Evolutionary conservation across 2,888 invertebrate genomes (phyloP), one percentile per base, ranked within the genome.

Genomic region (Melanchra persicariae): DNA sequence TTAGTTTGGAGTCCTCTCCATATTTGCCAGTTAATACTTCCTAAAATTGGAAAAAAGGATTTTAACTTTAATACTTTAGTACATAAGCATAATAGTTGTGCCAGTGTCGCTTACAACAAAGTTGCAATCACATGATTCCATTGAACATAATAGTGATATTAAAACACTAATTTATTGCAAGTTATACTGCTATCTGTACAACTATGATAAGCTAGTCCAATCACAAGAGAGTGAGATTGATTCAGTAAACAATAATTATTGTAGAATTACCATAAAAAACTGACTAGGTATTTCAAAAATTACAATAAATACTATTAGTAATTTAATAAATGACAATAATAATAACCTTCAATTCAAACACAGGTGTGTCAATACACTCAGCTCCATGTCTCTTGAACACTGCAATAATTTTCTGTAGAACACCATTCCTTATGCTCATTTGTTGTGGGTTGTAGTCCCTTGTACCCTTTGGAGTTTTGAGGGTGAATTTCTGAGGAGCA

Each of bases 1-100:
- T 99, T 15, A 99, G 96, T 92, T 99, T 99, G 0, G 99, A 99
- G 92, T 99, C 99, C 95, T 99, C 99, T 0, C 99, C 99, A 96
- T 99, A 99, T 95, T 99, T 99, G 59, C 99, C 99, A 26, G 99
- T 99, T 63, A 99, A 96, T 6, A 99, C 99, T 93, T 99, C 99
- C 98, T 99, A 91, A 15, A 90, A 92, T 49, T 72, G 75, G 68
- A 57, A 40, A 70, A 51, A 60, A 45, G 2, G 4, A 54, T 19
- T 37, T 15, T 12, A 4, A 2, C 8, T 12, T n/a, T n/a, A 30
- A 54, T 10, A n/a, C 8, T n/a, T n/a, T n/a, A n/a, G 24, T 30
- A 19, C 6, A 6, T 55, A 12, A n/a, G 5, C 2, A 54, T 37
- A 0, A 19, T 10, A 5, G 12, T 37, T 37, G 24, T 1, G 19